These are phyloP conservation scores for Dipodomys stephensi DNA, from an alignment of 2,113 vertebrate genomes.

Conservation along the genomic window DNA sequence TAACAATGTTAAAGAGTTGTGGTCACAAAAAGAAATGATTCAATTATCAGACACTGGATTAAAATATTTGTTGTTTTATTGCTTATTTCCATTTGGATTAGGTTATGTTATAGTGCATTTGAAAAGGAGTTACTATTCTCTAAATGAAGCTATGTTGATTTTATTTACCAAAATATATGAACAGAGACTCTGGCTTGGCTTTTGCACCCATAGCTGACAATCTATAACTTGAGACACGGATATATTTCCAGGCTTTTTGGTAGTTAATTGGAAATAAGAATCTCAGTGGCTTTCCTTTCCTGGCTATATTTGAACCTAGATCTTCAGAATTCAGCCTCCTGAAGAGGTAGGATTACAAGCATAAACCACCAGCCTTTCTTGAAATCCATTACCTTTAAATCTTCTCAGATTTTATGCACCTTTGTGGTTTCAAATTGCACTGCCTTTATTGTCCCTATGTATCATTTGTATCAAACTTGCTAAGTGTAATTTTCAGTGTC, in stretches of 20 bases:
- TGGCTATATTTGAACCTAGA: too few relatives aligned
- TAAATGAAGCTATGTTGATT: background rate
- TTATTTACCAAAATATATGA: background rate
- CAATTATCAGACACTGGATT: too few relatives aligned
- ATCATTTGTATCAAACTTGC: conserved; percentile 36
- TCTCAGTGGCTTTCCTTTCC: too few relatives aligned
- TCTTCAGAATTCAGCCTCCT: too few relatives aligned
- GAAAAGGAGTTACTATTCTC: background rate
- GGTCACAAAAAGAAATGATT: background rate
- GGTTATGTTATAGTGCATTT: background rate
- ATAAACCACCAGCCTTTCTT: too few relatives aligned
- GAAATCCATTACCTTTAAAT: background rate
- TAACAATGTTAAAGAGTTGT: background rate
- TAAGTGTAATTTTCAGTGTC: background rate
- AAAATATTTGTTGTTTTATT: background rate
- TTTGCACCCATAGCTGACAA: too few relatives aligned
- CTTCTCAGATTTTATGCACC: background rate
- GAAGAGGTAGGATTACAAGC: too few relatives aligned
- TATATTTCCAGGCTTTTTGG: too few relatives aligned
- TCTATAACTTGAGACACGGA: too few relatives aligned
- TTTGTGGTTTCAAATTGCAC: background rate
- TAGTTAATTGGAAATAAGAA: too few relatives aligned
- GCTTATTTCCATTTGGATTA: background rate
- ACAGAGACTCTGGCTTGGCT: background rate
- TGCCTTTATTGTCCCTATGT: conserved; percentile 35